These are phyloP conservation scores for Apeltes quadracus DNA, from an alignment of 2,113 vertebrate species.

Conservation along the genomic window DNA sequence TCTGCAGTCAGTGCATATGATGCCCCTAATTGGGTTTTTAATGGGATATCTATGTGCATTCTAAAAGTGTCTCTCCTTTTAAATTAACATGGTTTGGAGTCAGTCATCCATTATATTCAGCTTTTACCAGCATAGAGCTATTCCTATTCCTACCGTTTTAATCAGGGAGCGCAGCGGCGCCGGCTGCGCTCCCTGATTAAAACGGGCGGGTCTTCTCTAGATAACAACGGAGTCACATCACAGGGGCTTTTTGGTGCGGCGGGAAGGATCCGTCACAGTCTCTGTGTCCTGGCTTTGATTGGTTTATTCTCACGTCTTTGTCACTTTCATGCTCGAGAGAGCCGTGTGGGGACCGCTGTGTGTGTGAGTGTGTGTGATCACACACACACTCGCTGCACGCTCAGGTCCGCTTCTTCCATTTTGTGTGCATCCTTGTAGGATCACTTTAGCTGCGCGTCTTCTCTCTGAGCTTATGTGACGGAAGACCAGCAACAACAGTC, in stretches of 20 bases:
- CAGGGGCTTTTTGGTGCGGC: slow-evolving; percentile 32
- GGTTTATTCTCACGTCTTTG: slow-evolving; percentile 27
- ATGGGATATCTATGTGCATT: slow-evolving; percentile 50
- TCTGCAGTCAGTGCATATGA: slow-evolving; percentile 17
- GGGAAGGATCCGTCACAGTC: slow-evolving; percentile 10
- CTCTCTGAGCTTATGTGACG: slow-evolving; percentile 69
- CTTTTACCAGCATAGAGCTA: slow-evolving; percentile 16
- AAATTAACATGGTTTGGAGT: slow-evolving; percentile 35
- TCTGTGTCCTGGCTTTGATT: slow-evolving; percentile 21
- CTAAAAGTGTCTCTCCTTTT: slow-evolving; percentile 29
- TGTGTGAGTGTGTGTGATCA: neutral
- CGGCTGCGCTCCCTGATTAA: slow-evolving; percentile 13
- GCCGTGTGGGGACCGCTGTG: slow-evolving; percentile 28
- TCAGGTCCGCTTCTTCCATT: slow-evolving; percentile 30
- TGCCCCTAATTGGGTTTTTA: slow-evolving; percentile 59
- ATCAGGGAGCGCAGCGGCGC: neutral
- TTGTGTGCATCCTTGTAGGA: slow-evolving; percentile 58
- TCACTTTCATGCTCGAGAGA: slow-evolving; percentile 32
- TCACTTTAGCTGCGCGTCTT: slow-evolving; percentile 56
- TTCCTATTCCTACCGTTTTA: too few species aligned
- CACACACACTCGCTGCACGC: slow-evolving; percentile 29
- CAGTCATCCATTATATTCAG: slow-evolving; percentile 27
- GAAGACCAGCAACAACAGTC: slow-evolving; percentile 66
- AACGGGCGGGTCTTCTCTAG: slow-evolving; percentile 15
- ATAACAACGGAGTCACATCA: slow-evolving; percentile 25